Base-by-base conservation (phyloP, 2,113 vertebrate genomes). In the Silurus meridionalis region DNA sequence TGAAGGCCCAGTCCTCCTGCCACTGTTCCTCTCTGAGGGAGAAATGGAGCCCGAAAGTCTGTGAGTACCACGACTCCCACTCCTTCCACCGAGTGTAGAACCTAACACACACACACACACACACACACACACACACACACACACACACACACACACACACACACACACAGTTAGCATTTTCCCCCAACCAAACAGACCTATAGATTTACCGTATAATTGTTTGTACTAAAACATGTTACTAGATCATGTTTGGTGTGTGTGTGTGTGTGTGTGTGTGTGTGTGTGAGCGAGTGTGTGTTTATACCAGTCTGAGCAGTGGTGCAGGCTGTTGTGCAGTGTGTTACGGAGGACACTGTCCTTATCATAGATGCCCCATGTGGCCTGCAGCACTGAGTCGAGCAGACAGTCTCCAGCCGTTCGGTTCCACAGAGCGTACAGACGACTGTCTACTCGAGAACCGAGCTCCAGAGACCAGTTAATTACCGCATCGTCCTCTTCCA, bases 1-100 rank as follows among this genome's bases (percentile, higher is more conserved):
- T 99, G 91, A 99, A 99, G 37, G 97, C 97, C 98, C 98, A 99
- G 89, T 99, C 98, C 89, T 99, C 98, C 93, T 99, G 97, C 97
- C 98, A 99, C 93, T 99, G 98, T 60, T 99, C 97, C 93, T 99
- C 98, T 89, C 96, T 89, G 84, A 99, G 91, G 0, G 98, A 99
- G 91, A 99, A 99, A 92, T 99, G 98, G 93, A 99, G 95, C 89
- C 98, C 98, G 1, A 99, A 99, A 93, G 97, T 99, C 91, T 99
- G 98, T 37, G 98, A 99, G 92, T 98, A 99, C 97, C 98, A 99
- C 0, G 98, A 99, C 89, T 99, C 98, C 98, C 97, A 98, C 91
- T 99, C 97, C 95, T 99, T 99, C 98, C 98, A 99, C 84, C 97
- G 97, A 0, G 96, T 97, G 64, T 99, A 99, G 93, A 83, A 67